These are phyloP conservation scores for Pogonomyrmex californicus DNA, from an alignment of 1,140 invertebrate genomes.

Conservation along the genomic window DNA sequence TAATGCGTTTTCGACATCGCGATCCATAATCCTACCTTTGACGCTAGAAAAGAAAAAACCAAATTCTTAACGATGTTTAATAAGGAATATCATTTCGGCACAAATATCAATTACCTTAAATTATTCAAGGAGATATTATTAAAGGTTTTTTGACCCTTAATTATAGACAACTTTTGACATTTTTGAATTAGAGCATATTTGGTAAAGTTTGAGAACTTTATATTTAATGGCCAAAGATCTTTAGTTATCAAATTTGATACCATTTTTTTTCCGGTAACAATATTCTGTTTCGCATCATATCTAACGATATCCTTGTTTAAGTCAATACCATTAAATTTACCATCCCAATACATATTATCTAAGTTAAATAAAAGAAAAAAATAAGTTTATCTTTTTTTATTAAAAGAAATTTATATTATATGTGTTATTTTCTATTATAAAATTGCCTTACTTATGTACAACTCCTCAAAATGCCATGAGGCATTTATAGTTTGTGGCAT, in stretches of 20 bases:
- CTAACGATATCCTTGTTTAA: conserved; percentile 76
- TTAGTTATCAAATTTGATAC: conserved; percentile 65
- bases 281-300: conserved; percentile 68
- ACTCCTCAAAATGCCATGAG: conserved; percentile 71
- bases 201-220: conserved; percentile 76
- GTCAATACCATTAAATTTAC: conserved; percentile 78
- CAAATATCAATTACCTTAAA: conserved; percentile 68
- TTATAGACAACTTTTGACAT: conserved; percentile 38
- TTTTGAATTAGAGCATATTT: conserved; percentile 66
- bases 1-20: conserved; percentile 64
- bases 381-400: conserved; percentile 28
- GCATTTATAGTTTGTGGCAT: conserved; percentile 66
- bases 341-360: conserved; percentile 66
- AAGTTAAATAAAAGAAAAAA: conserved; percentile 33
- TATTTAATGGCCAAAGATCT: conserved; percentile 41
- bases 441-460: conserved; percentile 67
- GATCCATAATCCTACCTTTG: conserved; percentile 69
- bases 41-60: conserved; percentile 54
- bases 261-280: conserved; percentile 75
- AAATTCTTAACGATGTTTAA: background rate
- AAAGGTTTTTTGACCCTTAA: conserved; percentile 78
- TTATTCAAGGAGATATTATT: conserved; percentile 63
- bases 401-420: conserved; percentile 14
- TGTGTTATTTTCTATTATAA: conserved; percentile 1
- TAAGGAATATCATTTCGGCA: background rate